These are phyloP conservation scores for Rallus limicola DNA, from an alignment of 2,113 vertebrate species.

Conservation along the genomic window DNA sequence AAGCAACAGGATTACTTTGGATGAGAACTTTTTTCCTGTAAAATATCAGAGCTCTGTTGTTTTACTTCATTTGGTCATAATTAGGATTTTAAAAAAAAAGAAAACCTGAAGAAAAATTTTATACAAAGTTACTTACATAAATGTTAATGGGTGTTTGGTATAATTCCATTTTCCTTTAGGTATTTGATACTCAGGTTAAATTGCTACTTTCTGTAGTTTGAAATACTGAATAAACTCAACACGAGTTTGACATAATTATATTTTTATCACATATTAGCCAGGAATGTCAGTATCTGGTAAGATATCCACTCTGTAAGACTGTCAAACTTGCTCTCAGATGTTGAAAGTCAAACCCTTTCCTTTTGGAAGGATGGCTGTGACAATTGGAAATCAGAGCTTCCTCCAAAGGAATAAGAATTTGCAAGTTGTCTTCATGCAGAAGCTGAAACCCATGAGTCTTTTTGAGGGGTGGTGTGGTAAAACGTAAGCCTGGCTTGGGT, in stretches of 20 bases:
- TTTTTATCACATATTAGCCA: not conserved
- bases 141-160: not conserved
- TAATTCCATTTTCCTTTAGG: not conserved
- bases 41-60: not conserved
- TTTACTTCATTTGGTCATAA: not conserved
- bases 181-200: not conserved
- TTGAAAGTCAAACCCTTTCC: not conserved
- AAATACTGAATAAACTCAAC: not conserved
- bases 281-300: not conserved
- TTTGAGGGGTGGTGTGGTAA: not conserved
- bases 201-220: not conserved
- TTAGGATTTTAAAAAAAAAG: not conserved
- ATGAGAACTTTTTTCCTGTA: not conserved
- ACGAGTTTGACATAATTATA: not conserved
- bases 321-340: not conserved
- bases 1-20: not conserved
- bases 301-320: not conserved
- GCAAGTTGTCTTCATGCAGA: not conserved
- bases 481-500: not conserved
- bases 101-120: not conserved
- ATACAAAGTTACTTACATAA: not conserved
- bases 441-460: not conserved
- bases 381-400: not conserved
- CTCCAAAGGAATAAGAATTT: not conserved
- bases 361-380: fast-evolving